Evolutionary conservation across 2,888 invertebrate species (phyloP), one percentile per base, ranked within the genome.

Genomic region (Gymnocheta viridis): DNA sequence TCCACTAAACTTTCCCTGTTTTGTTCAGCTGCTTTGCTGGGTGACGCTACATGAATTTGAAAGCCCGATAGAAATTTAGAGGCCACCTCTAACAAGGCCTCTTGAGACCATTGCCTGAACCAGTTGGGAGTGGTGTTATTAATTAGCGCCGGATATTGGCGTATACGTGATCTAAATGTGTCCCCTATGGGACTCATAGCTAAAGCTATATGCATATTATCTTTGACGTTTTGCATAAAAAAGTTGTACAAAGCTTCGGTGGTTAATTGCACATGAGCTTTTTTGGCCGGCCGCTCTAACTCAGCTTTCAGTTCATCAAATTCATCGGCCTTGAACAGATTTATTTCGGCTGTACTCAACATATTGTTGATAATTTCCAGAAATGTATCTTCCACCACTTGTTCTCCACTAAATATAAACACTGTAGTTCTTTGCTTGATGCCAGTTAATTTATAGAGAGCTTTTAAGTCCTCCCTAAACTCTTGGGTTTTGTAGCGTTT

Each of bases 131-230:
- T 97, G 0, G 97, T 96, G 86, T 96, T 95, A 92, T 97, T 97
- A 54, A 98, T 95, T 77, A 98, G 92, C 0, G 97, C 96, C 1
- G 98, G 98, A 92, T 97, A 98, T 91, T 97, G 97, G 10, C 97
- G 94, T 87, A 98, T 94, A 76, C 96, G 94, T 88, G 96, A 95
- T 89, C 94, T 91, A 92, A 98, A 97, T 17, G 94, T 94, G 82
- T 96, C 96, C 0, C 97, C 98, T 78, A 97, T 96, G 0, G 98
- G 97, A 88, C 96, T 97, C 95, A 98, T 96, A 89, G 97, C 96
- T 29, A 98, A 92, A 60, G 97, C 94, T 38, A 97, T 94, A 89
- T 97, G 97, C 90, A 98, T 91, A 90, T 96, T 95, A 17, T 93
- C 92, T 67, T 96, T 92, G 14, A 96, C 96, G 81, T 96, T 93